Evolutionary conservation across 2,797 vertebrate species (phyloP).

Genomic region (Ctenopoma kingsleyae): DNA sequence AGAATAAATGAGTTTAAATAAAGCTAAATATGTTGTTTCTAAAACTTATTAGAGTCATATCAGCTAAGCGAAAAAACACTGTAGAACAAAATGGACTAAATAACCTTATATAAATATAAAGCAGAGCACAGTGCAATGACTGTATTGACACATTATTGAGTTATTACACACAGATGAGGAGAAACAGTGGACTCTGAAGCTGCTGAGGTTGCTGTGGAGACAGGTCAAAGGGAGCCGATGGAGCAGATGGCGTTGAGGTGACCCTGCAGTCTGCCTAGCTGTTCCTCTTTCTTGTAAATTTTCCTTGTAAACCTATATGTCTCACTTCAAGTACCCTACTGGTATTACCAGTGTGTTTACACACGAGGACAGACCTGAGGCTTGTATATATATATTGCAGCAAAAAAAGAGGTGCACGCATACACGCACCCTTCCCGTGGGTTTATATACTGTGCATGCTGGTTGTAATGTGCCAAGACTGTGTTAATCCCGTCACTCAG

Average conservation of each 20-base stretch:
- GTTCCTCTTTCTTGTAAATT: slow-evolving; percentile 62
- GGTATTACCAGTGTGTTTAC: slow-evolving; percentile 50
- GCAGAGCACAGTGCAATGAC: not conserved
- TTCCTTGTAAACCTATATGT: slow-evolving; percentile 29
- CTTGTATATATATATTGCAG: slow-evolving; percentile 8
- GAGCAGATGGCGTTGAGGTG: slow-evolving; percentile 76
- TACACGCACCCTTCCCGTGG: slow-evolving; percentile 53
- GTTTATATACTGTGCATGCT: slow-evolving; percentile 56
- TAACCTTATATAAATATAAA: not conserved
- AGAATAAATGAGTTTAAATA: not conserved
- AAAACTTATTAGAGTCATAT: too few relatives aligned
- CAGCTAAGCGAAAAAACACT: not conserved
- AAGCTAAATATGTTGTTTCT: too few relatives aligned
- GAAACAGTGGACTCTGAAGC: slow-evolving; percentile 26
- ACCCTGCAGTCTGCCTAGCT: slow-evolving; percentile 69
- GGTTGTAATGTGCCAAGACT: slow-evolving; percentile 69
- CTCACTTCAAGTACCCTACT: slow-evolving; percentile 45
- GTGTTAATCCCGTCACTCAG: slow-evolving; percentile 75
- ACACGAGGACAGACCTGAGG: slow-evolving; percentile 64
- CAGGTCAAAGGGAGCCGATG: slow-evolving; percentile 65
- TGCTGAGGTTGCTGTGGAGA: slow-evolving; percentile 57
- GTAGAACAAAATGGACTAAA: too few relatives aligned
- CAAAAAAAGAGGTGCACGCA: slow-evolving; percentile 1
- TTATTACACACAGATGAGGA: slow-evolving; percentile 20
- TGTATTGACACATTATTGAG: not conserved